These are phyloP conservation scores for Dicroscelio sp. DNA, from an alignment of 2,888 invertebrate species.

Conservation along the genomic window DNA sequence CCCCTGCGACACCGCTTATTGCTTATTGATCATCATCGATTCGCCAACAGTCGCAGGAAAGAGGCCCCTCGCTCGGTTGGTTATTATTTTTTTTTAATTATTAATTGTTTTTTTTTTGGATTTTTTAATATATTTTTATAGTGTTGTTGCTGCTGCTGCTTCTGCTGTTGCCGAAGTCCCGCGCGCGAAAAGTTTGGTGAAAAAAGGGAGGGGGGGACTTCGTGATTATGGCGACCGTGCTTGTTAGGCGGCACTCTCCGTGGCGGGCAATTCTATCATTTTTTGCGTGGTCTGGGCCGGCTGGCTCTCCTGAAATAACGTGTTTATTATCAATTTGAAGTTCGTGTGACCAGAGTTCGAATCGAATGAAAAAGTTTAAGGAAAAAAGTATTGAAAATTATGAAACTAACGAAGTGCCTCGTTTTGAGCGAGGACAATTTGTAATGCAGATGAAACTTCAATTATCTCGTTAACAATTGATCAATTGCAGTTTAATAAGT, in stretches of 20 bases:
- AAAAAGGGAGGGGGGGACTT: slow-evolving; percentile 10
- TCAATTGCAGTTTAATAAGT: no score
- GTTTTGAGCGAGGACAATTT: no score
- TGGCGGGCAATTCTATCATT: slow-evolving; percentile 90
- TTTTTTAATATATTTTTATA: slow-evolving; percentile 85
- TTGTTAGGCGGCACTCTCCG: slow-evolving; percentile 93
- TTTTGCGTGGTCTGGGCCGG: slow-evolving; percentile 92
- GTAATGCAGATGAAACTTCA: no score
- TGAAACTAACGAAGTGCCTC: no score
- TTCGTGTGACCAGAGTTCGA: no score
- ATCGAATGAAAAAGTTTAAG: no score
- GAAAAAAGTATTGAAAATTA: no score
- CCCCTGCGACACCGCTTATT: slow-evolving; percentile 66
- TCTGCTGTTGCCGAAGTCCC: slow-evolving; percentile 84
- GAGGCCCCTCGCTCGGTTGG: slow-evolving; percentile 73
- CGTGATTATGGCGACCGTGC: slow-evolving; percentile 82
- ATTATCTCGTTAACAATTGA: no score
- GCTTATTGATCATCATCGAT: slow-evolving; percentile 46
- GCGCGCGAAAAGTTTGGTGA: neutral
- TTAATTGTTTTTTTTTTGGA: slow-evolving; percentile 84
- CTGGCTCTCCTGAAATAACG: slow-evolving; percentile 92
- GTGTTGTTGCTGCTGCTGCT: slow-evolving; percentile 86
- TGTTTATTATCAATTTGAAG: no score
- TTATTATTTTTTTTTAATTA: slow-evolving; percentile 84
- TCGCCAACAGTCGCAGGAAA: slow-evolving; percentile 70